Base-by-base conservation (phyloP, 2,797 vertebrate species). In the Myotis pilosus region DNA sequence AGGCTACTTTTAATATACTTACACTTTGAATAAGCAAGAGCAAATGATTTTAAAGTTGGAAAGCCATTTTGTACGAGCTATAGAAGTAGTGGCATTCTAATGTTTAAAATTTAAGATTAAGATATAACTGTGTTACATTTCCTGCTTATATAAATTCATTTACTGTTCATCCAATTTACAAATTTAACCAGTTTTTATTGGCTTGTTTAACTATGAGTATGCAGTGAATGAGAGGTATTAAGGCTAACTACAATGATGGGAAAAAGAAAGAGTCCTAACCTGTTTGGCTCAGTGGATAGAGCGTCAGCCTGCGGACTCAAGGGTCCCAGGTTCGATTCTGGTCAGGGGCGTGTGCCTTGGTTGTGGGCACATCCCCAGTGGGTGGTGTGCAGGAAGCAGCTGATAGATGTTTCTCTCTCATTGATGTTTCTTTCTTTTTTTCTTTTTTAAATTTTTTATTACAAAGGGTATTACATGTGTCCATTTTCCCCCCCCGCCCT, bases 91-190 rank as follows among this genome's bases (percentile, higher is more conserved):
- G 30, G 20, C 44, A 95, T n/a, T 92, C 6, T 28, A 89, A 95
- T 78, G 92, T 66, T 88, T 76, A 91, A 93, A 83, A 30, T 74
- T 69, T 60, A 78, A 88, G 22, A 80, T 71, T 51, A 89, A 90
- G 23, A 89, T 3, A 41, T 36, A 89, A 74, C 47, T 55, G 7
- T 82, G 6, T 79, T 81, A 64, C 30, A 89, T n/a, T 76, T 85
- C 47, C 44, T 94, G 19, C 30, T 91, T 92, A 95, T 69, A 94
- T 80, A 80, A 82, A 72, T 4, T 88, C 60, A 80, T 94, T 87
- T 92, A 87, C 12, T 10, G 81, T 57, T 90, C 62, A 75, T n/a
- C 9, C 3, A 76, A 66, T 75, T 91, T 71, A 90, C 15, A 87
- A 74, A 74, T 82, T 60, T 89, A 92, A 62, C 49, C 36, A 72